Percentiles rank a stretch among this genome's conserved stretches.
Evolutionary conservation across 2,797 vertebrate species (phyloP).

Genomic region (Ambastaia sidthimunki): DNA sequence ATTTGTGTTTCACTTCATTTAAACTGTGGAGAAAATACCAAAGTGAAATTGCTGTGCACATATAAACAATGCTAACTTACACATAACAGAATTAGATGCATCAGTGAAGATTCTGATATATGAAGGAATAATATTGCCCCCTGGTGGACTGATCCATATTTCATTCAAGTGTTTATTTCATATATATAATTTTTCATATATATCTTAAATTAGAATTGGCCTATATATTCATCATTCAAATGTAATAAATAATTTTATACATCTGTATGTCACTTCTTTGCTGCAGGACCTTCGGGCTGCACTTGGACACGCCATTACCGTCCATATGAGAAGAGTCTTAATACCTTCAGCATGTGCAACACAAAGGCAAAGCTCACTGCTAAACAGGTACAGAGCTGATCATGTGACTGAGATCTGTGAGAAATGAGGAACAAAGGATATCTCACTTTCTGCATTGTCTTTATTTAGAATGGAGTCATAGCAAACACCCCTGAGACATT

Average conservation of each 20-base stretch:
- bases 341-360: slow-evolving; percentile 92
- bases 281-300: slow-evolving; percentile 88
- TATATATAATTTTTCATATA: too few relatives aligned
- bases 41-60: neutral
- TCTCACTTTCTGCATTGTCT: neutral
- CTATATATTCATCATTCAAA: too few relatives aligned
- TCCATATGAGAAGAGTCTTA: slow-evolving; percentile 90
- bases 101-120: slow-evolving; percentile 56
- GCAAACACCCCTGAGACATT: slow-evolving; percentile 87
- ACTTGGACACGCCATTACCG: slow-evolving; percentile 96
- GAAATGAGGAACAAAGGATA: too few relatives aligned
- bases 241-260: neutral
- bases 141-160: slow-evolving; percentile 32
- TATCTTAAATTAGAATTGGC: too few relatives aligned
- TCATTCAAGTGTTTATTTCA: neutral
- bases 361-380: slow-evolving; percentile 88
- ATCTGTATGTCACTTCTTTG: neutral
- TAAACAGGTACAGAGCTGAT: slow-evolving; percentile 82
- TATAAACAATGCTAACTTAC: neutral
- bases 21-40: neutral
- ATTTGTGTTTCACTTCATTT: neutral
- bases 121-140: slow-evolving; percentile 48
- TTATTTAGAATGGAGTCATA: slow-evolving; percentile 85
- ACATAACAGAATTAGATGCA: slow-evolving; percentile 66
- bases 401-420: neutral